Percentiles rank a stretch among this genome's conserved stretches.
These are phyloP conservation scores for Spisula solida DNA, from an alignment of 2,888 invertebrate genomes.

Conservation along the genomic window DNA sequence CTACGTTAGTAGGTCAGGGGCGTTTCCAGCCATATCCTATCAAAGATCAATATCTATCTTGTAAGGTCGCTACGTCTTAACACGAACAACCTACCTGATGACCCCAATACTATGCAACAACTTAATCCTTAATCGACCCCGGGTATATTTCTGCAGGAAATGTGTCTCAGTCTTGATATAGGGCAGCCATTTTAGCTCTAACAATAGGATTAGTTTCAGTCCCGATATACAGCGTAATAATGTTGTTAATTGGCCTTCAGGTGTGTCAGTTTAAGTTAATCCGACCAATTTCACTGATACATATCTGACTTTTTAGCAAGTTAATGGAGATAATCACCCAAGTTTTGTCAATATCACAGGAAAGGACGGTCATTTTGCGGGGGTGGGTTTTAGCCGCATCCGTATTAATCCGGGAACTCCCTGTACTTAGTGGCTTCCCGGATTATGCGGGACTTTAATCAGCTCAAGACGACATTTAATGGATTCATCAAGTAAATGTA, in stretches of 20 bases:
- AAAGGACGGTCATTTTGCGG: constrained; percentile 11
- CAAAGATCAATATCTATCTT: neutral
- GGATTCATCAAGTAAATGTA: too few relatives aligned
- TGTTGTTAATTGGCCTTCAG: neutral
- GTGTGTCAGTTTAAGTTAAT: neutral
- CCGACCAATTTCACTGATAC: neutral
- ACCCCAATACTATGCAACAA: neutral
- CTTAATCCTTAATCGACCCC: neutral
- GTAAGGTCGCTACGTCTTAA: neutral
- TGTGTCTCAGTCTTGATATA: neutral
- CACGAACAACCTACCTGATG: neutral
- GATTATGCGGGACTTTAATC: neutral
- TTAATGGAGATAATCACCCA: neutral
- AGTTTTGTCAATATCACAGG: neutral
- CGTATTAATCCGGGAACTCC: neutral
- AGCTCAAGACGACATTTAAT: too few relatives aligned
- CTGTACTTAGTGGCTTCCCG: too few relatives aligned
- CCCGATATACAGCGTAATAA: neutral
- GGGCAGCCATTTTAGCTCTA: neutral
- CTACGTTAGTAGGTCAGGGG: neutral
- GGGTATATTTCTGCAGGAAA: neutral
- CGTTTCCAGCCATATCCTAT: neutral
- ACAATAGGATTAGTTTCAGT: neutral
- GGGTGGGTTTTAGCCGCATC: constrained; percentile 13
- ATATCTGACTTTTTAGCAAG: neutral